Percentiles rank a stretch among this genome's conserved stretches.
phyloP scores from a whole-genome alignment of 2,888 invertebrate genomes.

The Itoplectis maculator region DNA sequence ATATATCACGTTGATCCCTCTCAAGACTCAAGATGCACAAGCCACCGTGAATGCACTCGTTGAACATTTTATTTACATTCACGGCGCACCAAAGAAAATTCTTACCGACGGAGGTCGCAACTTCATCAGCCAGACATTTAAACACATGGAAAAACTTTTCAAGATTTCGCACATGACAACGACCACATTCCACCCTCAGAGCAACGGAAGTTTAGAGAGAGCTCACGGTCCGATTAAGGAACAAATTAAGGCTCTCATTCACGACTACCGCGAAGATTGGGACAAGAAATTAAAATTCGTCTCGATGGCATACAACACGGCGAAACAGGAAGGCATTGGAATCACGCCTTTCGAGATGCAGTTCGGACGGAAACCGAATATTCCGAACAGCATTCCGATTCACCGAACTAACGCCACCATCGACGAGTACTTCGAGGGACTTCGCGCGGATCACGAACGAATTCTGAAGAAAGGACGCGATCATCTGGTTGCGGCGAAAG shows the following conservation, averaged over 20 bases:
- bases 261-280: constrained; percentile 1
- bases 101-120: background rate
- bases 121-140: constrained; percentile 9
- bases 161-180: constrained; percentile 12
- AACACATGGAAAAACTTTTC: constrained; percentile 16
- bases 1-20: constrained; percentile 13
- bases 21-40: constrained; percentile 10
- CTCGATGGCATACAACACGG: constrained; percentile 5
- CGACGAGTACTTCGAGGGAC: constrained; percentile 3
- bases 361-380: background rate
- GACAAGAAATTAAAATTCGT: constrained; percentile 14
- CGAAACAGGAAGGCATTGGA: background rate
- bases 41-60: constrained; percentile 9
- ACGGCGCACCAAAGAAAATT: constrained; percentile 7
- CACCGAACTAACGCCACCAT: background rate
- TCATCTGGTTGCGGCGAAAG: background rate
- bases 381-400: background rate
- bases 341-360: constrained; percentile 22
- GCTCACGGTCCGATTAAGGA: background rate
- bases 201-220: constrained; percentile 5
- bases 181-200: constrained; percentile 1
- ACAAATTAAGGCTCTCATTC: constrained; percentile 14
- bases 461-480: constrained; percentile 4
- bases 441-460: background rate
- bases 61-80: background rate